Evolutionary conservation across 1,140 invertebrate genomes (phyloP).

Genomic region (Brachionus rubens): DNA sequence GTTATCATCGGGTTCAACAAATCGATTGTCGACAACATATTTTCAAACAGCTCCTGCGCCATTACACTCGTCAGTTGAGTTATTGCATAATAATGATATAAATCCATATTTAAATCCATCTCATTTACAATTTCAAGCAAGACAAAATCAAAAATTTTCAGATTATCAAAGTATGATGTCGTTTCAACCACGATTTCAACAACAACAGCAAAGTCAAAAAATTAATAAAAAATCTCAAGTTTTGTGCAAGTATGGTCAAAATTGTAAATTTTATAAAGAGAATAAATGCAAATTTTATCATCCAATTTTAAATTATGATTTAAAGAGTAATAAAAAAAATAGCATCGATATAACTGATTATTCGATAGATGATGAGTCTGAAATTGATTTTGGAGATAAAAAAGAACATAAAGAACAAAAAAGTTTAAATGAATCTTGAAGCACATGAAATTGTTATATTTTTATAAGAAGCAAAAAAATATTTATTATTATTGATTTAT

Average conservation of each 20-base stretch:
- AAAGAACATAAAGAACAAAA: neutral
- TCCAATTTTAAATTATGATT: neutral
- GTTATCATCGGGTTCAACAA: too few species aligned
- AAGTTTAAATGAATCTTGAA: too few species aligned
- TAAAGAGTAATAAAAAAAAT: neutral
- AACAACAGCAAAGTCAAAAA: neutral
- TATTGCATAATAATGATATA: neutral
- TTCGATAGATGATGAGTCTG: conserved; percentile 21
- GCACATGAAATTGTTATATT: too few species aligned
- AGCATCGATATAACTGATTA: conserved; percentile 35
- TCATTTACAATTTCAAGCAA: too few species aligned
- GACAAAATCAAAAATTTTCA: neutral
- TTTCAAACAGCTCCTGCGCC: neutral
- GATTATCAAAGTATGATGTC: neutral
- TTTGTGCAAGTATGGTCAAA: conserved; percentile 18
- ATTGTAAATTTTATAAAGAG: conserved; percentile 21
- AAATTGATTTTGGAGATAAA: conserved; percentile 14
- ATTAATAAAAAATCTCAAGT: neutral
- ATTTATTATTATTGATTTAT: too few species aligned
- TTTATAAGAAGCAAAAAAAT: too few species aligned
- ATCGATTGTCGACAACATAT: neutral
- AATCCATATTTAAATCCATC: neutral
- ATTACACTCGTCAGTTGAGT: neutral
- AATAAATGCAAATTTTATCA: conserved; percentile 43
- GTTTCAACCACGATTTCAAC: neutral